A percentile compares a stretch with the other conserved stretches of the same genome.
phyloP scores from a whole-genome alignment of 2,888 invertebrate genomes.

The Bombylius discolor region DNA sequence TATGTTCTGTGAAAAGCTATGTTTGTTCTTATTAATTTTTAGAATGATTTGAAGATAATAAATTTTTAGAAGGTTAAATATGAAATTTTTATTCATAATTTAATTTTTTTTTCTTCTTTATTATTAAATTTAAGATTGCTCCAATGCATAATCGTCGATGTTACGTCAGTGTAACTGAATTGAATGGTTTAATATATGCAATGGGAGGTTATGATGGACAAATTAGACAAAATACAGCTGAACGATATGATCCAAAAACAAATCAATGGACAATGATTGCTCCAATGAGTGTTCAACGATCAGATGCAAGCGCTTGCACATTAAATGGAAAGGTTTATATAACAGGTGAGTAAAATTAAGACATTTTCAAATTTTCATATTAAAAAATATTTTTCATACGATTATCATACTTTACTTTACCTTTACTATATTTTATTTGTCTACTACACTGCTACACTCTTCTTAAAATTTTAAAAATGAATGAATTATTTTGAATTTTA shows the following conservation, averaged over 20 bases:
- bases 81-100: background rate
- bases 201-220: constrained; percentile 84
- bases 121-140: constrained; percentile 42
- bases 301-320: constrained; percentile 83
- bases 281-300: constrained; percentile 77
- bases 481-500: too few relatives aligned
- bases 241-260: constrained; percentile 66
- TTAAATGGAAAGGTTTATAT: constrained; percentile 50
- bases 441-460: too few relatives aligned
- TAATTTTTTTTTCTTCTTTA: background rate
- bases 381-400: too few relatives aligned
- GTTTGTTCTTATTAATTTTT: background rate
- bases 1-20: background rate
- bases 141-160: constrained; percentile 84
- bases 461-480: too few relatives aligned
- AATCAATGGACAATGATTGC: constrained; percentile 84
- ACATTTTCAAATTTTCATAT: too few relatives aligned
- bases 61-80: constrained; percentile 6
- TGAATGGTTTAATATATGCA: constrained; percentile 67
- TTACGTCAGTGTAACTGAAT: constrained; percentile 72
- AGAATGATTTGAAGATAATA: background rate
- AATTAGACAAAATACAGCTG: constrained; percentile 73
- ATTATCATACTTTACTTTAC: too few relatives aligned
- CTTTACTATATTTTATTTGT: too few relatives aligned
- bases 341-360: constrained; percentile 20